Conservation (phyloP, 2,888 invertebrate species). For the Aspidiotus destructor region DNA sequence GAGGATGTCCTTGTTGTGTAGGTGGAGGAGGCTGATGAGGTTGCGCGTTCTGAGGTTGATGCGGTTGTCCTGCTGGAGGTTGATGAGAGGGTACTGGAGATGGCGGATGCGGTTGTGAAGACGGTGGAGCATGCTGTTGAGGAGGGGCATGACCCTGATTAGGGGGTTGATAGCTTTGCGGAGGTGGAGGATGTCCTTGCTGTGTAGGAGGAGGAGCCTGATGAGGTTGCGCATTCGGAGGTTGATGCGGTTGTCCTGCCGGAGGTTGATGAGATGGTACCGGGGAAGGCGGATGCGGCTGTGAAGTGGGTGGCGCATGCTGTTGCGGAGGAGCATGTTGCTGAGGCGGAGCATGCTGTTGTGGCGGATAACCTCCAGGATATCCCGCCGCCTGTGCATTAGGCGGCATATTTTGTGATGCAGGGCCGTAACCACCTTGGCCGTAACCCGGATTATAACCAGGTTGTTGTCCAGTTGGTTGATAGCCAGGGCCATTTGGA, state of each 20-base stretch:
- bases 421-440: conserved; percentile 24
- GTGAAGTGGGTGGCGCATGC: conserved; percentile 37
- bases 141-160: conserved; percentile 53
- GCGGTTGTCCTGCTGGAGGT: conserved; percentile 47
- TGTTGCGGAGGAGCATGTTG: conserved; percentile 41
- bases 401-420: conserved; percentile 18
- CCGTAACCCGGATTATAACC: conserved; percentile 19
- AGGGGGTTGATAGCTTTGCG: conserved; percentile 44
- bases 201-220: conserved; percentile 39
- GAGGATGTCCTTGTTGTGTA: conserved; percentile 43
- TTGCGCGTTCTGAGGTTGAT: conserved; percentile 39
- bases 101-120: conserved; percentile 42
- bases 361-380: conserved; percentile 29
- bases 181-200: conserved; percentile 48
- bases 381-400: conserved; percentile 19
- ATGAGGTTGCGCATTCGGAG: conserved; percentile 34
- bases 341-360: conserved; percentile 37
- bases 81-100: conserved; percentile 46
- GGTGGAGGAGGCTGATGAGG: conserved; percentile 42
- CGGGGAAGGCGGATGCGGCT: conserved; percentile 42
- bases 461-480: conserved; percentile 24
- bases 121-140: conserved; percentile 30
- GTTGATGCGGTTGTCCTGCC: conserved; percentile 42
- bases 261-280: conserved; percentile 49
- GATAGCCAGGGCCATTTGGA: conserved; percentile 28